Evolutionary conservation across 92 coral and sea anemone species (phyloP), one percentile per base, ranked within the genome.

Genomic region (Palythoa grandiflora): DNA sequence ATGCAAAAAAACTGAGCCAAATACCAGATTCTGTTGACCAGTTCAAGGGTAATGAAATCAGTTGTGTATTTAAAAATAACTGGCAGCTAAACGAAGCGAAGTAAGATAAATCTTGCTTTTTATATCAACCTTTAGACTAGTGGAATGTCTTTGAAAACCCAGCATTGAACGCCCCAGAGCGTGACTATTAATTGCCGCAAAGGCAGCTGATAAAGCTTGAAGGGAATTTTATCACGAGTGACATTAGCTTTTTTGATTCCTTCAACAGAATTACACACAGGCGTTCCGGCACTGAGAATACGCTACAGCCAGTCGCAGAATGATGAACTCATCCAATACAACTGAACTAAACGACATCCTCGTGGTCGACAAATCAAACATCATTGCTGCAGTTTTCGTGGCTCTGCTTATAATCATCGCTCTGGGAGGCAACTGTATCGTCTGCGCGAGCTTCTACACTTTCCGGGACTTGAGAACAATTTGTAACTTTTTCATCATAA

Each of bases 401-500:
- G 94, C 88, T 40, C 40, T 96, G 78, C 79, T 96, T 66, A 96
- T 96, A 53, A 17, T 96, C 35, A 81, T 91, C 35, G 91, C 98
- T 9, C 81, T 95, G 10, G 86, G 91, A 17, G 98, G 98, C 66
- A 96, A 96, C 77, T 90, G 91, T 19, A 85, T 96, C 4, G 98
- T 96, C 17, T 93, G 94, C 79, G 87, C 87, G 20, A 93, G 98
- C 72, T 96, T 96, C 93, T 92, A 89, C 92, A 90, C 88, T 87
- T 96, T 96, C 87, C 86, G 93, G 38, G 93, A 93, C 86, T 91
- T 96, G 54, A 89, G 98, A 37, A 93, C 98, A 75, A 91, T 95
- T 66, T 95, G 98, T 63, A 95, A 96, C 87, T 96, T 95, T 74
- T 96, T 96, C 87, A 92, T 96, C 68, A 91, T 96, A n/a, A 96